Conservation (phyloP, 2,113 vertebrate species). For the Microcebus tavaratra region DNA sequence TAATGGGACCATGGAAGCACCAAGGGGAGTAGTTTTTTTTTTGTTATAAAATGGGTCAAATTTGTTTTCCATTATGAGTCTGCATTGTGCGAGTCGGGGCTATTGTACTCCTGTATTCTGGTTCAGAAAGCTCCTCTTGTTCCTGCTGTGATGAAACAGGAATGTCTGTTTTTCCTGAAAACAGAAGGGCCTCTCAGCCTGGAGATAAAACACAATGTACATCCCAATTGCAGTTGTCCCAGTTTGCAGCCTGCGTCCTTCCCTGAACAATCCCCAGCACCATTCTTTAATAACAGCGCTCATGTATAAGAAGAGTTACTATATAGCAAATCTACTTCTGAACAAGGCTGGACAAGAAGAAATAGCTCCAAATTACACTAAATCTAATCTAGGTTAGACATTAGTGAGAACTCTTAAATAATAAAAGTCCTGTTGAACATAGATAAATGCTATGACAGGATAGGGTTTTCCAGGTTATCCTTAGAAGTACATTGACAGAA, state of each 20-base stretch:
- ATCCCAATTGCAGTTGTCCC: conserved; percentile 31
- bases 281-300: conserved; percentile 30
- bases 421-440: neutral
- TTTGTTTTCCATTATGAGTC: conserved; percentile 74
- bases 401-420: conserved; percentile 1
- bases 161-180: conserved; percentile 70
- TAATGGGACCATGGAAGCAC: conserved; percentile 26
- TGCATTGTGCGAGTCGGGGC: conserved; percentile 47
- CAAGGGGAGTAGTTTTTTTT: conserved; percentile 30
- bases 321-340: neutral
- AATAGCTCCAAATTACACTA: neutral
- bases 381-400: neutral
- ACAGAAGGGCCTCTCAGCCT: conserved; percentile 42
- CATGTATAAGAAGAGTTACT: conserved; percentile 34
- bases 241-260: conserved; percentile 32
- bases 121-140: conserved; percentile 28
- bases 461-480: neutral
- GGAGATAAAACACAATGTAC: conserved; percentile 33
- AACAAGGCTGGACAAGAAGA: conserved; percentile 6
- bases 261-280: neutral
- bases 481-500: neutral
- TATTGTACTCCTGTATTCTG: neutral
- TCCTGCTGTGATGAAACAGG: conserved; percentile 62
- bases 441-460: neutral
- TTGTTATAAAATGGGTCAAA: conserved; percentile 78